A percentile compares a stretch with the other conserved stretches of the same genome.
These are phyloP conservation scores for Paramuricea clavata DNA, from an alignment of 92 coral and sea anemone genomes.

Conservation along the genomic window DNA sequence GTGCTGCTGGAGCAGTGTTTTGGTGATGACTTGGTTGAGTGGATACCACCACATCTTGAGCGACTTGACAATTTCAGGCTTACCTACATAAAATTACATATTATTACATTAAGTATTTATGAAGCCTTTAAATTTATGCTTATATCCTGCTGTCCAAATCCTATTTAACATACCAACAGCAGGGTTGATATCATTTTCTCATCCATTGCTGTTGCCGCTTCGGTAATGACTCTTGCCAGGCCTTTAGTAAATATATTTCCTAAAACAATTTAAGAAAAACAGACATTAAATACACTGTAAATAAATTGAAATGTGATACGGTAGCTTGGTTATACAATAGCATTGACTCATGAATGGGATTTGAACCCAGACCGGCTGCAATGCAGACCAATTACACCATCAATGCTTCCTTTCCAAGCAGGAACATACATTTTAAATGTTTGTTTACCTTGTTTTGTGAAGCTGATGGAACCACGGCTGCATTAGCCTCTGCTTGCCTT, in stretches of 20 bases:
- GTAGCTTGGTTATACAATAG: too few relatives aligned
- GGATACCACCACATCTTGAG: slow-evolving; percentile 27
- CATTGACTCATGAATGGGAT: slow-evolving; percentile 16
- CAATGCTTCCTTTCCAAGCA: slow-evolving; percentile 4
- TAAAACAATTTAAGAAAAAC: neutral
- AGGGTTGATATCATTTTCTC: neutral
- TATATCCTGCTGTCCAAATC: too few relatives aligned
- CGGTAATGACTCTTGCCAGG: slow-evolving; percentile 4
- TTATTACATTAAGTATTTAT: neutral
- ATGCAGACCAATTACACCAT: neutral
- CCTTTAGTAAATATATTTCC: neutral
- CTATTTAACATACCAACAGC: too few relatives aligned
- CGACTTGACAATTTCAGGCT: neutral
- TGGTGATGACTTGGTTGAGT: neutral
- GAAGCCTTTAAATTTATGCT: too few relatives aligned
- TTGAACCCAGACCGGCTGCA: neutral
- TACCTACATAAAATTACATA: neutral
- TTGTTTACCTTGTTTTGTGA: neutral
- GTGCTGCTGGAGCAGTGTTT: slow-evolving; percentile 15
- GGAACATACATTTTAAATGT: neutral
- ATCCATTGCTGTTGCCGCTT: slow-evolving; percentile 4
- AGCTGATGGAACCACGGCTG: neutral
- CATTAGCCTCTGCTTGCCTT: neutral
- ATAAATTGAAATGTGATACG: too few relatives aligned
- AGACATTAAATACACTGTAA: neutral